These are phyloP conservation scores for Euphydryas editha DNA, from an alignment of 2,888 invertebrate genomes.

Conservation along the genomic window DNA sequence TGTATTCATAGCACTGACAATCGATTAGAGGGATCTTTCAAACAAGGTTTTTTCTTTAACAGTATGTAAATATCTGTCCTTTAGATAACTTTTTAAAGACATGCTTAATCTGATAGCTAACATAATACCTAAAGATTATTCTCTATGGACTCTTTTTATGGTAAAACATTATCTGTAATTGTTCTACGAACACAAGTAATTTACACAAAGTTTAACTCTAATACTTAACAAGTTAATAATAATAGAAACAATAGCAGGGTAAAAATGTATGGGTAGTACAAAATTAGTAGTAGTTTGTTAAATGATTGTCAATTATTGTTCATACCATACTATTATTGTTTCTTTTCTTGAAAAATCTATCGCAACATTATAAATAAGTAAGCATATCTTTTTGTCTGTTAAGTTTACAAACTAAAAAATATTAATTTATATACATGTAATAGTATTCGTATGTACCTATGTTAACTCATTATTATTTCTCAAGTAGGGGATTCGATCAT, in stretches of 20 bases:
- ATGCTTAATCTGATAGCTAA: slow-evolving; percentile 4
- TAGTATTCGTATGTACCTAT: too few relatives aligned
- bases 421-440: too few relatives aligned
- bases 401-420: too few relatives aligned
- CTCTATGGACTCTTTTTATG: background rate
- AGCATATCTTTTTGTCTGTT: too few relatives aligned
- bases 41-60: slow-evolving; percentile 8
- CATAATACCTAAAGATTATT: background rate
- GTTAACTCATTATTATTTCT: too few relatives aligned
- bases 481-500: too few relatives aligned
- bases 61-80: slow-evolving; percentile 9
- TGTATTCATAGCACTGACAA: slow-evolving; percentile 4
- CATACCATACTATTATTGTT: too few relatives aligned
- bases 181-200: background rate
- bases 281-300: background rate
- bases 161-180: background rate
- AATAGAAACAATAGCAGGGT: background rate
- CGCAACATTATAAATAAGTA: too few relatives aligned
- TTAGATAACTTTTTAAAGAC: slow-evolving; percentile 12
- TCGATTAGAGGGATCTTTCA: background rate
- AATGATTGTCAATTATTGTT: background rate
- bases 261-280: background rate
- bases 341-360: too few relatives aligned
- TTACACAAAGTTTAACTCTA: background rate
- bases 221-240: background rate